Conservation (phyloP, 2,888 invertebrate species). For the Tenthredo amoena region DNA sequence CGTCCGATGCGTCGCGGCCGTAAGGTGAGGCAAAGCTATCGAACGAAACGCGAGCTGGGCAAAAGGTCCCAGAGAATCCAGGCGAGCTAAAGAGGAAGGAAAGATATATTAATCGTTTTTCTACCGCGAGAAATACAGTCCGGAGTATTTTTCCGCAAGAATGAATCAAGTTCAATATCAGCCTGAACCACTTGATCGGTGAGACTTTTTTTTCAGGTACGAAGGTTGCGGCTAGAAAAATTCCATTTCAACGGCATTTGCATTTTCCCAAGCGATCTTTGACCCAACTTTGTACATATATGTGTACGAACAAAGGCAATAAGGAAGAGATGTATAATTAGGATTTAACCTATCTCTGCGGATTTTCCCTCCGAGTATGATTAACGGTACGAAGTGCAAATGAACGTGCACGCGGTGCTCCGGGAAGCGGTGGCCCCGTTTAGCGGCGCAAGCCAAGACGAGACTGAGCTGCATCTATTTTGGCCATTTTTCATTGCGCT, state of each 20-base stretch:
- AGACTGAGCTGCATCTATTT: slow-evolving; percentile 68
- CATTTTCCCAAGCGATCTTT: not conserved
- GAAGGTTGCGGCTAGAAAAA: not conserved
- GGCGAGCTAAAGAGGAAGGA: not conserved
- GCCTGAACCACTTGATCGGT: not conserved
- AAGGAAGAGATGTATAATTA: slow-evolving; percentile 42
- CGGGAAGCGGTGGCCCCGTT: slow-evolving; percentile 46
- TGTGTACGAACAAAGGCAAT: not conserved
- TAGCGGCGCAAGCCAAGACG: slow-evolving; percentile 53
- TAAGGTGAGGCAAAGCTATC: slow-evolving; percentile 69
- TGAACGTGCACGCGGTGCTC: slow-evolving; percentile 36
- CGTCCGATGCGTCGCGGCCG: slow-evolving; percentile 67
- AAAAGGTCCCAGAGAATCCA: not conserved
- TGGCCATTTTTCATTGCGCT: slow-evolving; percentile 70
- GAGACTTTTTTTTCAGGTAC: not conserved
- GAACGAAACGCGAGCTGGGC: slow-evolving; percentile 62
- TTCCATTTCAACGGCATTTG: not conserved
- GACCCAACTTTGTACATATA: not conserved
- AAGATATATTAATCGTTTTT: not conserved
- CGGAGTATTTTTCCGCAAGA: not conserved
- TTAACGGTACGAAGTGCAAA: slow-evolving; percentile 41
- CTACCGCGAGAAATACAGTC: not conserved
- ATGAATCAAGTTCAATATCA: not conserved
- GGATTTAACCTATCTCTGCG: slow-evolving; percentile 40
- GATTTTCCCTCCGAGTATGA: slow-evolving; percentile 31